Evolutionary conservation across 2,113 vertebrate genomes (phyloP), one percentile per base, ranked within the genome.

Genomic region (Trichechus manatus): DNA sequence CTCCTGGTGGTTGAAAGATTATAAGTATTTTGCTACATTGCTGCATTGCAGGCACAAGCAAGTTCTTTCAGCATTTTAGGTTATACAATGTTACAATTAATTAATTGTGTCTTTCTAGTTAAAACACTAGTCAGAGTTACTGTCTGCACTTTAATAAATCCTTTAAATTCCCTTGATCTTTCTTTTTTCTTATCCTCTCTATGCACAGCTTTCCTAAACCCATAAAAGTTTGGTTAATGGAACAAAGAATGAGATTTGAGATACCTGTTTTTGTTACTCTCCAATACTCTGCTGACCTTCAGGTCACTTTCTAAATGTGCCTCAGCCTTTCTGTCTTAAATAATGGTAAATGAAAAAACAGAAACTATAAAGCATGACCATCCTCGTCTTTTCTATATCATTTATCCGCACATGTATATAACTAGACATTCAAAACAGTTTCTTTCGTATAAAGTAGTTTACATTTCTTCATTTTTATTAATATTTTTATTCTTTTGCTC

Each of bases 1-100:
- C 97, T 98, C 97, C 97, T 86, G 97, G 98, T 98, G 98, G 94
- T 96, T 98, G 97, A 98, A 98, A 98, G 98, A 98, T 98, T 98
- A 78, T 98, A 97, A 98, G 97, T 98, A 95, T 98, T 98, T 98
- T 97, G 97, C 98, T 98, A 96, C 93, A 97, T 98, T 98, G 97
- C 96, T 97, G 77, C 86, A 61, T 98, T 98, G 96, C 97, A 98
- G 98, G 98, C 97, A 97, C 64, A 97, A 98, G 97, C 98, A 98
- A 0, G 2, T 97, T 97, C 97, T 97, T 98, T 97, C 93, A 89
- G 92, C 88, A 90, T 98, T 98, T 98, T 93, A 94, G 92, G 97
- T 98, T 96, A 97, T 96, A 97, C 90, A 96, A 95, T 72, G 94
- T 97, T 98, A 89, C 95, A 97, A 98, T 98, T 98, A 98, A 98